phyloP scores from a whole-genome alignment of 37 sponge, comb jelly and placozoan species.

The Geodia barretti region DNA sequence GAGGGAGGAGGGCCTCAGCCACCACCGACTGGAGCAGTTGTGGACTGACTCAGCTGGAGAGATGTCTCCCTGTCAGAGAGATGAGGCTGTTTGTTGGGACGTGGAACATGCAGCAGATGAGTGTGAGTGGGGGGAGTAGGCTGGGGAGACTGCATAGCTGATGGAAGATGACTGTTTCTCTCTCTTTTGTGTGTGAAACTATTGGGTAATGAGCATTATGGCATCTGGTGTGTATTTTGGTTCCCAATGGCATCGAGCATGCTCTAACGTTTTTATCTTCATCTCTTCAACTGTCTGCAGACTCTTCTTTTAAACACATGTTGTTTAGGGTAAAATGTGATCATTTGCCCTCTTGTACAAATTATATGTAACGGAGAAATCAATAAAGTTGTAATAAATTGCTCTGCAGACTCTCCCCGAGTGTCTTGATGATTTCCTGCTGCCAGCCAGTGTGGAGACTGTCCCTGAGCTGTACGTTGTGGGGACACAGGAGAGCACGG shows the following conservation, averaged over 20 bases:
- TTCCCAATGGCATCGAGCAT: too few relatives aligned
- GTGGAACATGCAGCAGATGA: conserved; percentile 87
- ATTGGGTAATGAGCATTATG: too few relatives aligned
- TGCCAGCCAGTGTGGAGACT: conserved; percentile 58
- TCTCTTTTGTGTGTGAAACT: too few relatives aligned
- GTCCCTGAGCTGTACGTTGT: conserved; percentile 87
- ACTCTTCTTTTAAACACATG: too few relatives aligned
- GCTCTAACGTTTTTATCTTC: too few relatives aligned
- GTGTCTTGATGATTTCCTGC: conserved; percentile 83
- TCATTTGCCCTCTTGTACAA: not conserved
- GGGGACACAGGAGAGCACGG: conserved; percentile 88
- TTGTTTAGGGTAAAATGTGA: too few relatives aligned
- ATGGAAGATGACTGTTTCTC: too few relatives aligned
- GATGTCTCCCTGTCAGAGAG: conserved; percentile 67
- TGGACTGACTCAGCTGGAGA: conserved; percentile 28
- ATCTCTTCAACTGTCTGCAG: too few relatives aligned
- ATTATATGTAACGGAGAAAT: not conserved
- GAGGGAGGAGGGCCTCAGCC: conserved; percentile 29
- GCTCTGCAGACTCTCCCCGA: conserved; percentile 69
- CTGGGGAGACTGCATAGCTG: too few relatives aligned
- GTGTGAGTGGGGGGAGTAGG: conserved; percentile 57
- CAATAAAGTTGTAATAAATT: too few relatives aligned
- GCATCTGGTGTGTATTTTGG: too few relatives aligned
- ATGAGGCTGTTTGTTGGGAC: conserved; percentile 69
- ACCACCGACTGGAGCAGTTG: conserved; percentile 34